phyloP scores from a whole-genome alignment of 2,888 invertebrate genomes.

The Pegoplata infirma region DNA sequence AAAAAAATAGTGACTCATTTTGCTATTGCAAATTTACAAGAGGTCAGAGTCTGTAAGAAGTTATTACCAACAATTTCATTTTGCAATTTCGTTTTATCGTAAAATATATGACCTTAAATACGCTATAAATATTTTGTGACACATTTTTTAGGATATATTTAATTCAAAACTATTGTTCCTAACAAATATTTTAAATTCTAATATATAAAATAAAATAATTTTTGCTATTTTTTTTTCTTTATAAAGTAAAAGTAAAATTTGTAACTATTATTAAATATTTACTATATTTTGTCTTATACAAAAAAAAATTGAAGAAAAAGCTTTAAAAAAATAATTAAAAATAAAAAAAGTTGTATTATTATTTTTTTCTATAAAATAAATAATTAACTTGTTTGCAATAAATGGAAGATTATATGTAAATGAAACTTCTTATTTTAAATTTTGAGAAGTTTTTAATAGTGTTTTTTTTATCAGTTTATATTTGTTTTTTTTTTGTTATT shows the following conservation, averaged over 20 bases:
- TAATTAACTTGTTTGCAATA: constrained; percentile 65
- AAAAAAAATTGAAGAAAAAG: constrained; percentile 2
- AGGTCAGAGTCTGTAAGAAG: no score
- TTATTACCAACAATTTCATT: no score
- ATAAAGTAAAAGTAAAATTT: constrained; percentile 32
- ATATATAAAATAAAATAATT: constrained; percentile 17
- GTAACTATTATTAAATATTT: constrained; percentile 28
- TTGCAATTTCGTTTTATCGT: no score
- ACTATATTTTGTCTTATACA: constrained; percentile 36
- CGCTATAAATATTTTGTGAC: background rate
- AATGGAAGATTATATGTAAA: constrained; percentile 58
- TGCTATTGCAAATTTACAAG: no score
- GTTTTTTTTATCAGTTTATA: constrained; percentile 23
- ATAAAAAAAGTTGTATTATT: constrained; percentile 13
- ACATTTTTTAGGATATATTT: no score
- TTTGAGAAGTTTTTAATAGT: constrained; percentile 64
- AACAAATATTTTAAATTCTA: background rate
- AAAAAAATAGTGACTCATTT: no score
- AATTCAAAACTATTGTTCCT: no score
- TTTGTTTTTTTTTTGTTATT: constrained; percentile 30
- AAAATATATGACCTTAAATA: background rate
- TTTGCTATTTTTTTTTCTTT: constrained; percentile 24
- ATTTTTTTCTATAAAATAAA: constrained; percentile 53
- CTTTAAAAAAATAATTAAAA: background rate
- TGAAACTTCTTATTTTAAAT: constrained; percentile 41